These are phyloP conservation scores for Cyrtonyx montezumae DNA, from an alignment of 2,113 vertebrate species.

Conservation along the genomic window DNA sequence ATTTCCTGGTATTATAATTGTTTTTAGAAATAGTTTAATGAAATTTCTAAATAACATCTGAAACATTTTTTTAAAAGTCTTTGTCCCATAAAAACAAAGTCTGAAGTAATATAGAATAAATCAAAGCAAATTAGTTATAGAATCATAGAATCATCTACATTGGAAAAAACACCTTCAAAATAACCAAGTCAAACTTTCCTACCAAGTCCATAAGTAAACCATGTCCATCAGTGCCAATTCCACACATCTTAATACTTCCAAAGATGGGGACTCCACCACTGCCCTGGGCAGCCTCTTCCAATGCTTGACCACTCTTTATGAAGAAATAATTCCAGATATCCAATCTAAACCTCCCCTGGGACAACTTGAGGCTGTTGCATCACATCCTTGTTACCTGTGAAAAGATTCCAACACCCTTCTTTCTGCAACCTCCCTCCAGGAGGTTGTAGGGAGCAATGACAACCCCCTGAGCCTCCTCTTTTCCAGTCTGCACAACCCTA, in stretches of 20 bases:
- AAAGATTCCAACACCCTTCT: neutral
- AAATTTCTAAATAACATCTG: constrained; percentile 54
- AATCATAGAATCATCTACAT: neutral
- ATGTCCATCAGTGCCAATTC: neutral
- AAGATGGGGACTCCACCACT: neutral
- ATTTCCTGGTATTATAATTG: constrained; percentile 50
- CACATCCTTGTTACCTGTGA: neutral
- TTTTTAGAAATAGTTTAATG: constrained; percentile 53
- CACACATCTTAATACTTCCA: neutral
- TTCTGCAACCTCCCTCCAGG: neutral
- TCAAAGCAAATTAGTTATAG: constrained; percentile 58
- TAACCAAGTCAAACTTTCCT: neutral
- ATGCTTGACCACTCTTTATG: neutral
- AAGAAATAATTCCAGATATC: neutral
- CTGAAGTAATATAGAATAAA: constrained; percentile 62
- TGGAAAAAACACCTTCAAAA: neutral
- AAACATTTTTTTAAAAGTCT: constrained; percentile 42
- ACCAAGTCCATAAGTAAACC: neutral
- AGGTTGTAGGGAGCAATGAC: neutral
- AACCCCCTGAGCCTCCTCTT: neutral
- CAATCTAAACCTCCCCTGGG: neutral
- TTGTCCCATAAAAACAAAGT: constrained; percentile 42
- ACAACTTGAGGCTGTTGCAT: neutral
- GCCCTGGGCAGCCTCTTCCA: neutral
- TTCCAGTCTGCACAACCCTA: neutral